Base-by-base conservation (phyloP, 2,888 invertebrate species). In the Spilosoma lubricipeda region DNA sequence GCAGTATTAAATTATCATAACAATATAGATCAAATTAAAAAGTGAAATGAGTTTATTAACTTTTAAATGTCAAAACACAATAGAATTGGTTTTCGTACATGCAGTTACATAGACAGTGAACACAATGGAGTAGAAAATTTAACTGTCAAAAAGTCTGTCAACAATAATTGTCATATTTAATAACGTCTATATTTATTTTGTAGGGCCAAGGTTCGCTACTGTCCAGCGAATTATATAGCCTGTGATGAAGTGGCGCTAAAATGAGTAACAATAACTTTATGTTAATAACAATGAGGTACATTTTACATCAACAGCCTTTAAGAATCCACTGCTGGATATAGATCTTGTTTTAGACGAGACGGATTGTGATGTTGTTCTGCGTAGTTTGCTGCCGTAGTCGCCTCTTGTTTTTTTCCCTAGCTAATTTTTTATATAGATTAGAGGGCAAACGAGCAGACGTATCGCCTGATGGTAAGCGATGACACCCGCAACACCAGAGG, bases 81-180 rank as follows among this genome's bases (percentile, higher is more conserved):
- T 73, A 64, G 73, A 68, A 73, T 73, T 73, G 69, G 69, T 69
- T 68, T 73, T 64, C 13, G 67, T 56, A 45, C 30, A 72, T 52
- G 36, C 39, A 45, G 63, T 52, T 52, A 42, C 36, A 15, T 20
- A 69, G 33, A 73, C 73, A 45, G 18, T 11, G 18, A 36, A 48
- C 52, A 73, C 73, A 73, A 73, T 73, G 67, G 52, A 48, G n/a
- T 69, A 69, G 68, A 69, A 73, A 64, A 69, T 64, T 64, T 69
- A 48, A 33, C 36, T 73, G 73, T 64, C 73, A 69, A 73, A 64
- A 69, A 52, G 69, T 63, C 48, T 45, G 72, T 15, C 52, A 30
- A 33, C 27, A 39, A 45, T 45, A 27, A 67, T 45, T 42, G 45
- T 18, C 27, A n/a, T 20, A 33, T 39, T 18, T 27, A 42, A 13